phyloP scores from a whole-genome alignment of 2,888 invertebrate species.

The Ellobium chinense region DNA sequence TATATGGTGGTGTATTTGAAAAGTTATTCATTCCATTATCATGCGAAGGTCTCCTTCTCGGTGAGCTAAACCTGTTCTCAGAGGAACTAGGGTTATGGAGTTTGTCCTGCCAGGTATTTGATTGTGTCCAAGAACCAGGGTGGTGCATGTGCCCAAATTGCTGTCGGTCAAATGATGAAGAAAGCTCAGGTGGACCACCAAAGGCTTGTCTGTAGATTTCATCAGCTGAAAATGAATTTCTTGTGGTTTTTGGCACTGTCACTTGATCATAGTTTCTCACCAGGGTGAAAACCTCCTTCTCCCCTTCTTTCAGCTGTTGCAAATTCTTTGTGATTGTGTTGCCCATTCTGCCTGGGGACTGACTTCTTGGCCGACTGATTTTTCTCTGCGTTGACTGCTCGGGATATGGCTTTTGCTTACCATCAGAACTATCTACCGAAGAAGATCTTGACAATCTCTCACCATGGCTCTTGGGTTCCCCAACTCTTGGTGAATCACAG shows the following conservation, averaged over 20 bases:
- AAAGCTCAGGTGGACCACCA: conserved; percentile 30
- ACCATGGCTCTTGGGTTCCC: conserved; percentile 59
- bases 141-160: not conserved
- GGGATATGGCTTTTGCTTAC: not conserved
- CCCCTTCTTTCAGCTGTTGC: conserved; percentile 42
- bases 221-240: conserved; percentile 63
- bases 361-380: not conserved
- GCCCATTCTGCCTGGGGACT: not conserved
- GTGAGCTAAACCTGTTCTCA: not conserved
- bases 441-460: conserved; percentile 62
- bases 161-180: not conserved
- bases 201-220: conserved; percentile 72
- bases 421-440: conserved; percentile 26
- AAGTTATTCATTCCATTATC: not conserved
- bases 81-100: not conserved
- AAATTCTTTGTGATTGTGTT: conserved; percentile 44
- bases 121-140: not conserved
- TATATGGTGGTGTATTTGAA: not conserved
- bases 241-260: conserved; percentile 61
- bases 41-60: not conserved
- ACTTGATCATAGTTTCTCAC: conserved; percentile 65
- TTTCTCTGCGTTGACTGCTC: not conserved
- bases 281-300: conserved; percentile 22
- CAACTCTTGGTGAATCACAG: conserved; percentile 55
- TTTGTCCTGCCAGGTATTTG: not conserved